Evolutionary conservation across 2,797 vertebrate species (phyloP), one percentile per base, ranked within the genome.

Genomic region (Cuculus canorus): DNA sequence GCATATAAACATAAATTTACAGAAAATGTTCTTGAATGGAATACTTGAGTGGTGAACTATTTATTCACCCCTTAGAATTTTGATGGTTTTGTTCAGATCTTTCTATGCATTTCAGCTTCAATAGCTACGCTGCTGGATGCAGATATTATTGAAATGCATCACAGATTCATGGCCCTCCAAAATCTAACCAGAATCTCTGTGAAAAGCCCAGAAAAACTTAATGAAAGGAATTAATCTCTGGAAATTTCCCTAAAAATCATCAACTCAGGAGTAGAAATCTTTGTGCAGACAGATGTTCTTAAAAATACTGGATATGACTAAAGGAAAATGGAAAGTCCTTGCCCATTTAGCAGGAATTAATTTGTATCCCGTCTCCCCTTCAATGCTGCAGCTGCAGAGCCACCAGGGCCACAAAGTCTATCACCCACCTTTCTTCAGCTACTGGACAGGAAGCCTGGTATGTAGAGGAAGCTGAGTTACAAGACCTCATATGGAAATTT

Each of bases 31-130:
- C 60, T 90, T 89, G 33, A 82, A 60, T 3, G 30, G 75, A 82
- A 88, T 82, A 95, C 94, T 86, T 82, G 47, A 90, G 86, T 73
- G 90, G 45, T 73, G 68, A 93, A 86, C 52, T 94, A 92, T 84
- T 95, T 71, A 95, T 82, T 94, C 73, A 88, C 56, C 52, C 56
- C 73, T 37, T 25, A 27, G 19, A 72, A 66, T 52, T 94, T 86
- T 66, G 92, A 92, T 90, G 88, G 86, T 66, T 94, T 95, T 79
- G 4, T 79, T 92, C 77, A 91, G 77, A 65, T 22, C 25, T 94
- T 65, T 92, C 61, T 82, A 23, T 56, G 81, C 33, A 45, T 77
- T 94, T 94, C 70, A 88, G 59, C 25, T 90, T 82, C 57, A 80
- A 47, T 13, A 91, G 33, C 66, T 82, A 68, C 6, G 43, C 28